phyloP scores from a whole-genome alignment of 2,888 invertebrate species.

The Rhagonycha lutea region DNA sequence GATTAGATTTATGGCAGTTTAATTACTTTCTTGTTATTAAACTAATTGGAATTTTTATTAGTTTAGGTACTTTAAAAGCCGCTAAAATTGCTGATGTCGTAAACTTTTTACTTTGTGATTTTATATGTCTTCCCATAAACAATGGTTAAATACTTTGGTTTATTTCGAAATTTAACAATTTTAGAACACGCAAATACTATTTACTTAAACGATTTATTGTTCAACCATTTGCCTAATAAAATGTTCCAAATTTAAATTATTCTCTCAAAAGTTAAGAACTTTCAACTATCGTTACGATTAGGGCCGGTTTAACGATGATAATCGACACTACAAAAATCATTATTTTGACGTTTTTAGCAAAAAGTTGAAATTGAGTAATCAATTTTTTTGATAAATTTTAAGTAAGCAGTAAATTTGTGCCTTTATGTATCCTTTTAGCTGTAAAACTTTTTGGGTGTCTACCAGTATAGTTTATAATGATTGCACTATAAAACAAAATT shows the following conservation, averaged over 20 bases:
- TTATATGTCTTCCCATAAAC: not conserved
- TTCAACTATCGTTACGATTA: not conserved
- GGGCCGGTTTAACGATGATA: not conserved
- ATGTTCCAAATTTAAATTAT: not conserved
- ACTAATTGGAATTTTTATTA: constrained; percentile 26
- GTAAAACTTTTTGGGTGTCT: not conserved
- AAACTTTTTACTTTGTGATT: constrained; percentile 1
- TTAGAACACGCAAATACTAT: not conserved
- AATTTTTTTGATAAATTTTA: not conserved
- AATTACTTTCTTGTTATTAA: constrained; percentile 23
- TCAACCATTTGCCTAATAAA: not conserved
- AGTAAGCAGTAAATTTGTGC: not conserved
- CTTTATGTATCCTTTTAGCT: not conserved
- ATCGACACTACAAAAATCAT: too few species aligned
- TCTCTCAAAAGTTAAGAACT: not conserved
- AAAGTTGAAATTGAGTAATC: not conserved
- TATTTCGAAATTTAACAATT: not conserved
- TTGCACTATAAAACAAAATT: constrained; percentile 2
- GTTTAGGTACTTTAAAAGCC: constrained; percentile 12
- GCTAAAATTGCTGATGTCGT: not conserved
- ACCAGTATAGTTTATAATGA: constrained; percentile 1
- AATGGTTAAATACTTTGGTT: not conserved
- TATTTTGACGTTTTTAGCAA: not conserved
- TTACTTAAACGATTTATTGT: not conserved
- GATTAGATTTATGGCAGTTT: constrained; percentile 26